Evolutionary conservation across 30 jellyfish, hydroid and myxozoan species (phyloP).

Genomic region (Pelagia noctiluca): DNA sequence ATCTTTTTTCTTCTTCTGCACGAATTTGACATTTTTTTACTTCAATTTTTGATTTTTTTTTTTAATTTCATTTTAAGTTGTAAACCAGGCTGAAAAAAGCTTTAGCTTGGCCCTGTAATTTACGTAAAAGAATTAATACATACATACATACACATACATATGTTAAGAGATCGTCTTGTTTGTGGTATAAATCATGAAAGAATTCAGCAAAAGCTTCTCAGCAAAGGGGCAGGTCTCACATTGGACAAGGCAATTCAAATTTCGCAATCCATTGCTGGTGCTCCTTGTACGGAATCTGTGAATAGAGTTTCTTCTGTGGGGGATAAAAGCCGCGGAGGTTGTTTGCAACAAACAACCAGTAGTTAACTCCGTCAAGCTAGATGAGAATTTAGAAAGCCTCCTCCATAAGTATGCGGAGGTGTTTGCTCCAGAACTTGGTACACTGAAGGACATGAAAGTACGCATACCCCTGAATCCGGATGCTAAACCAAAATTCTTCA

Average conservation of each 20-base stretch:
- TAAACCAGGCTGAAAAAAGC: constrained; percentile 45
- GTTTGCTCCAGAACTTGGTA: constrained; percentile 27
- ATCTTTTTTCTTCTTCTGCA: not conserved
- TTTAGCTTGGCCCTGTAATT: constrained; percentile 40
- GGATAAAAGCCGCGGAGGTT: not conserved
- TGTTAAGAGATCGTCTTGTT: too few relatives aligned
- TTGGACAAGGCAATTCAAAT: too few relatives aligned
- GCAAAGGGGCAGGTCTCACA: too few relatives aligned
- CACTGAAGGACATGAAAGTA: constrained; percentile 29
- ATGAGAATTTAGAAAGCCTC: not conserved
- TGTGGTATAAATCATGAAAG: too few relatives aligned
- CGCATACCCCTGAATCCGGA: constrained; percentile 21
- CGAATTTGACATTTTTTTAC: constrained; percentile 10
- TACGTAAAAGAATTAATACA: constrained; percentile 36
- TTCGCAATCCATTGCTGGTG: too few relatives aligned
- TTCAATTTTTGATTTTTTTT: not conserved
- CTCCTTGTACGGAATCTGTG: too few relatives aligned
- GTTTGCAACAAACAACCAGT: not conserved
- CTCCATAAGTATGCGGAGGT: constrained; percentile 28
- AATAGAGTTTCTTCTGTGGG: too few relatives aligned
- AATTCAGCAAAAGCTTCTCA: too few relatives aligned
- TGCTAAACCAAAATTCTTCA: constrained; percentile 65
- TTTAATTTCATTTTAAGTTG: not conserved
- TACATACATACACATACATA: constrained; percentile 36
- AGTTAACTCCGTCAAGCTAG: not conserved